phyloP scores from a whole-genome alignment of 2,797 vertebrate genomes.

The Vespertilio murinus region DNA sequence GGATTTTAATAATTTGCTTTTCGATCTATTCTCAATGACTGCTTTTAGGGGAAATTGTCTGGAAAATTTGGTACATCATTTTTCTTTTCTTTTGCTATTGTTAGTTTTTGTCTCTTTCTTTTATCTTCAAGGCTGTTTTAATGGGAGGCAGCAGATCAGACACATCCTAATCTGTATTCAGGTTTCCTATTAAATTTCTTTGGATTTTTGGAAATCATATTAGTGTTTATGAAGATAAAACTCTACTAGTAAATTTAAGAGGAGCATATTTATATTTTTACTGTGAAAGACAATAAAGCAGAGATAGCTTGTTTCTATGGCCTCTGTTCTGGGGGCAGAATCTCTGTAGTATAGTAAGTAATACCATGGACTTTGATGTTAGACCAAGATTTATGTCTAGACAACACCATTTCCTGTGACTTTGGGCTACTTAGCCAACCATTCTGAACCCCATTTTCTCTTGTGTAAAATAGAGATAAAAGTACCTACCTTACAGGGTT shows the following conservation, averaged over 20 bases:
- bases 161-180: not conserved
- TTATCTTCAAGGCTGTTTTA: constrained; percentile 14
- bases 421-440: not conserved
- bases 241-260: not conserved
- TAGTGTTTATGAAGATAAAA: constrained; percentile 28
- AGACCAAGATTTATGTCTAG: not conserved
- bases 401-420: not conserved
- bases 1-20: not conserved
- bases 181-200: constrained; percentile 10
- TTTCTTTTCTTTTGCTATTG: not conserved
- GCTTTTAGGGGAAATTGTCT: constrained; percentile 1
- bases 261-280: constrained; percentile 43
- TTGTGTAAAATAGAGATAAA: not conserved
- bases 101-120: not conserved
- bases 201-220: not conserved
- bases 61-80: not conserved
- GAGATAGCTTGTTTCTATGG: not conserved
- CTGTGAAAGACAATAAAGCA: constrained; percentile 21
- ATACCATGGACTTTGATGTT: not conserved
- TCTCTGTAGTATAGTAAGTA: not conserved
- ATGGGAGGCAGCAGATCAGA: not conserved
- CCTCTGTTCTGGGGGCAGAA: not conserved
- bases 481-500: not conserved
- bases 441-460: not conserved
- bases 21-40: not conserved